These are phyloP conservation scores for Dynastes grantii DNA, from an alignment of 2,888 invertebrate genomes.

Conservation along the genomic window DNA sequence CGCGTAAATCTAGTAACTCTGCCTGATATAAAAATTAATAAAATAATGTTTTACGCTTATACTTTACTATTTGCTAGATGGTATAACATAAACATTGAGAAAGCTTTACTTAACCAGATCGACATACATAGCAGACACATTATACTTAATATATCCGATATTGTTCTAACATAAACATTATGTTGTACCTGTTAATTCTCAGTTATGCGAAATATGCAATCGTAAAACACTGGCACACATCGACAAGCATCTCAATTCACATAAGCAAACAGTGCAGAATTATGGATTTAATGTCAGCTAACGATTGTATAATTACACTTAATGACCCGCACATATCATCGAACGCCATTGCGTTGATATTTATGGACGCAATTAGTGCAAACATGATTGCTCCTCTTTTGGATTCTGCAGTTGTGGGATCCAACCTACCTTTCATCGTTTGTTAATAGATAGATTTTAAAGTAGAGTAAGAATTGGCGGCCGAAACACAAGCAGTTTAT, in stretches of 20 bases:
- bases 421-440: conserved; percentile 38
- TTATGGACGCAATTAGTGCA: conserved; percentile 48
- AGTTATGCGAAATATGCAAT: conserved; percentile 23
- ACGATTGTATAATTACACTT: conserved; percentile 48
- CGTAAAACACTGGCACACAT: conserved; percentile 4
- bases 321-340: conserved; percentile 46
- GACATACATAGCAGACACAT: too few relatives aligned
- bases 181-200: not conserved
- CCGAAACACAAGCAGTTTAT: not conserved
- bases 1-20: too few relatives aligned
- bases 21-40: too few relatives aligned
- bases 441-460: conserved; percentile 23
- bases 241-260: conserved; percentile 34
- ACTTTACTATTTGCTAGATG: too few relatives aligned
- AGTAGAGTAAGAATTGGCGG: conserved; percentile 11
- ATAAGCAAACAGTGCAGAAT: conserved; percentile 18
- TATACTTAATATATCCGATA: too few relatives aligned
- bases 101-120: too few relatives aligned
- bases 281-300: conserved; percentile 42
- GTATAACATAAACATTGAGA: too few relatives aligned
- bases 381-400: conserved; percentile 39
- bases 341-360: conserved; percentile 45
- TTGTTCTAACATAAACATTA: not conserved
- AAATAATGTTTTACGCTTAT: too few relatives aligned
- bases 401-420: conserved; percentile 32